These are phyloP conservation scores for Chaenogobius annularis DNA, from an alignment of 2,113 vertebrate species.

Conservation along the genomic window DNA sequence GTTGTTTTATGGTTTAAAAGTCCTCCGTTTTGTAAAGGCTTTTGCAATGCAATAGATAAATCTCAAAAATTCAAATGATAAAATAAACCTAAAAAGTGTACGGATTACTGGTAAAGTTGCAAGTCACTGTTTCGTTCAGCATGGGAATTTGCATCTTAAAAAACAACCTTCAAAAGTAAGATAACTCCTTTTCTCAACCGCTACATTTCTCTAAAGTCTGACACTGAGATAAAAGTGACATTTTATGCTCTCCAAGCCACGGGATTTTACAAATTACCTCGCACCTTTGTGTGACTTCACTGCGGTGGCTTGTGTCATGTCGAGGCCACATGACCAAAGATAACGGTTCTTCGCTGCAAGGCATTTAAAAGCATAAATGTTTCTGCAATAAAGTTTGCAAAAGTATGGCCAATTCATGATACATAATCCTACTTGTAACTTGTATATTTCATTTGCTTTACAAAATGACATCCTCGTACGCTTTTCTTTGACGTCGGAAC, in stretches of 20 bases:
- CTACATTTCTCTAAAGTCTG: not conserved
- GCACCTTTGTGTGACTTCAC: constrained; percentile 1
- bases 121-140: not conserved
- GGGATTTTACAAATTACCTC: not conserved
- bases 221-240: not conserved
- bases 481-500: not conserved
- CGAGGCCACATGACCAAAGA: constrained; percentile 4
- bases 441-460: not conserved
- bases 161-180: not conserved
- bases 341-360: constrained; percentile 7
- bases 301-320: not conserved
- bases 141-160: not conserved
- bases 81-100: not conserved
- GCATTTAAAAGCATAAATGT: constrained; percentile 4
- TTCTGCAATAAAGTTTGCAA: not conserved
- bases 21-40: not conserved
- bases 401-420: not conserved
- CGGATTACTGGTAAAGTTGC: not conserved
- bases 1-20: not conserved
- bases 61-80: not conserved
- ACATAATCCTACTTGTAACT: not conserved
- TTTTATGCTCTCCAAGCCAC: not conserved
- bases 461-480: not conserved
- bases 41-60: not conserved
- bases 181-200: too few relatives aligned